These are phyloP conservation scores for Semnornis frantzii DNA, from an alignment of 2,113 vertebrate species.

Conservation along the genomic window DNA sequence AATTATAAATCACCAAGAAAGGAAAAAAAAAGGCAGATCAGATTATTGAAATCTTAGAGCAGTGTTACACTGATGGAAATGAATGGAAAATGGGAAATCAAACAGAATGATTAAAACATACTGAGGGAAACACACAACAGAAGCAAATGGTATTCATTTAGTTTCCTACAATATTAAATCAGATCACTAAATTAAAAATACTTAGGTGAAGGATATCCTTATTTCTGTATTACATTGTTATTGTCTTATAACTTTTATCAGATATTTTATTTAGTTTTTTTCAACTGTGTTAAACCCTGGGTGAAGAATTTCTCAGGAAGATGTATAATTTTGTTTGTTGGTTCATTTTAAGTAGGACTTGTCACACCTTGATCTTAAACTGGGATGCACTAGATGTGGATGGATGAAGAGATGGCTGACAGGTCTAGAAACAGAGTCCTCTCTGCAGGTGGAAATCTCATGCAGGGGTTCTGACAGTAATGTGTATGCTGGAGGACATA, in stretches of 20 bases:
- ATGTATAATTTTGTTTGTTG: not conserved
- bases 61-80: not conserved
- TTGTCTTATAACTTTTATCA: not conserved
- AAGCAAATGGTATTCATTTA: constrained; percentile 5
- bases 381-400: not conserved
- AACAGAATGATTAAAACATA: not conserved
- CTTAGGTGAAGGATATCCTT: not conserved
- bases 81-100: constrained; percentile 19
- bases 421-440: not conserved
- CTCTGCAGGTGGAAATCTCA: not conserved
- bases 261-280: not conserved
- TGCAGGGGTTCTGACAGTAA: not conserved
- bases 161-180: constrained; percentile 3
- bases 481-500: not conserved
- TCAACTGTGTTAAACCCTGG: not conserved
- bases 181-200: constrained; percentile 8
- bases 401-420: not conserved
- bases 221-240: not conserved
- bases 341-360: not conserved
- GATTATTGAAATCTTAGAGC: constrained; percentile 1
- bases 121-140: not conserved
- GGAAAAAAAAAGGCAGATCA: not conserved
- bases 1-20: not conserved
- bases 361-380: not conserved
- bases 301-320: not conserved